These are phyloP conservation scores for Psammodynastes pulverulentus DNA, from an alignment of 2,113 vertebrate species.

Conservation along the genomic window DNA sequence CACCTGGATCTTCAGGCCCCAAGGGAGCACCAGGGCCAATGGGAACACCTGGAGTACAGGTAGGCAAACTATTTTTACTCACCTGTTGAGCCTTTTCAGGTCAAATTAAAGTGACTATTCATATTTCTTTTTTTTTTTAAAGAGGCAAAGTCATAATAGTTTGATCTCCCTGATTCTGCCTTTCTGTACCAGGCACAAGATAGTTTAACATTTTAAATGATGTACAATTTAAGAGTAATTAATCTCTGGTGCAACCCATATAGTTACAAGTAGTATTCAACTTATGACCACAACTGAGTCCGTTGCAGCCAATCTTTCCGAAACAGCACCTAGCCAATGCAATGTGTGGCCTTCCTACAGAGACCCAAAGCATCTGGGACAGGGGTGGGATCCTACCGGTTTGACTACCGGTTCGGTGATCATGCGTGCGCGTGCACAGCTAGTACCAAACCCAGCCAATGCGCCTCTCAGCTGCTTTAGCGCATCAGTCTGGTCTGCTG, in stretches of 20 bases:
- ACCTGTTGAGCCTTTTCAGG: not conserved
- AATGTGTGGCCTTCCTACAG: not conserved
- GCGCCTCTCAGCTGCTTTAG: too few relatives aligned
- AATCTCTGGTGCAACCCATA: not conserved
- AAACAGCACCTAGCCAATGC: not conserved
- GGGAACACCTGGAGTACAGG: slow-evolving; percentile 80
- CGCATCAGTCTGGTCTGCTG: too few relatives aligned
- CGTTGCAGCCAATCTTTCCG: not conserved
- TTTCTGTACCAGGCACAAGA: not conserved
- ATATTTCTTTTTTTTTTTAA: not conserved
- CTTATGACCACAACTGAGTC: not conserved
- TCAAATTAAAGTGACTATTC: not conserved
- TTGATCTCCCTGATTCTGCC: not conserved
- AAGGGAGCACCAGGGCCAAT: slow-evolving; percentile 76
- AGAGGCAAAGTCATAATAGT: not conserved
- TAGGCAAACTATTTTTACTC: slow-evolving; percentile 58
- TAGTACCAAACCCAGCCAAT: too few relatives aligned
- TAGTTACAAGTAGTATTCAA: not conserved
- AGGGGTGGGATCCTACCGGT: too few relatives aligned
- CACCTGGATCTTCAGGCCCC: slow-evolving; percentile 76
- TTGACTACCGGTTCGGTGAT: too few relatives aligned
- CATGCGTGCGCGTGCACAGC: too few relatives aligned
- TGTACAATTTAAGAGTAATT: too few relatives aligned
- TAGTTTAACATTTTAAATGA: not conserved
- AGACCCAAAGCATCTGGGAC: not conserved